Evolutionary conservation across 2,797 vertebrate genomes (phyloP), one percentile per base, ranked within the genome.

Genomic region (Eidolon dupreanum): DNA sequence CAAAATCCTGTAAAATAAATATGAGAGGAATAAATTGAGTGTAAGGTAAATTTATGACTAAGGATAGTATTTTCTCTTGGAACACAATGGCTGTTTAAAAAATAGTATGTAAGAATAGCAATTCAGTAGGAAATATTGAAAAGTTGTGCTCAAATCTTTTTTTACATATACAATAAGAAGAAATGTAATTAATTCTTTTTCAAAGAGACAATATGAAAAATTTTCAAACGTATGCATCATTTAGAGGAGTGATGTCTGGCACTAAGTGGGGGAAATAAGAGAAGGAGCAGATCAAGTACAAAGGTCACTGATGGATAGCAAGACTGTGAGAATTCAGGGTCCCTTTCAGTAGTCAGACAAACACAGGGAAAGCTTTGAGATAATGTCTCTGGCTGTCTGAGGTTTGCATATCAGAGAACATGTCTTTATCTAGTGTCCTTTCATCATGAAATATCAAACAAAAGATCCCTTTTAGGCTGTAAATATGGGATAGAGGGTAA

Each of bases 1-100:
- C 2, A 51, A 88, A 92, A 82, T 78, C 49, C 15, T 91, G 26
- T 68, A 46, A 70, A 78, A 82, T 84, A 90, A 93, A 83, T 90
- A 46, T 41, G 12, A 31, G 77, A 55, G 46, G 33, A 94, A 86
- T 70, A 92, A 71, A 59, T 66, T 65, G 38, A 93, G 51, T 38
- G 11, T 46, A 68, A 88, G 81, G 65, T 28, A 77, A 88, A 81
- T 89, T 87, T 83, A 77, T 84, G 46, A 78, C 9, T 31, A 74
- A 31, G 59, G 46, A 49, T 26, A 88, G 9, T 61, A 49, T 90
- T 95, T 94, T 38, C 74, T 70, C 70, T 92, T 70, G 88, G 57
- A 66, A 91, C 19, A 74, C 46, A 51, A 38, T 59, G 83, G 86
- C 19, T 73, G 11, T 90, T 86, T 16, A 59, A 86, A 93, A 73